These are phyloP conservation scores for Platygyra sinensis DNA, from an alignment of 64 coral and sea anemone species.

Conservation along the genomic window DNA sequence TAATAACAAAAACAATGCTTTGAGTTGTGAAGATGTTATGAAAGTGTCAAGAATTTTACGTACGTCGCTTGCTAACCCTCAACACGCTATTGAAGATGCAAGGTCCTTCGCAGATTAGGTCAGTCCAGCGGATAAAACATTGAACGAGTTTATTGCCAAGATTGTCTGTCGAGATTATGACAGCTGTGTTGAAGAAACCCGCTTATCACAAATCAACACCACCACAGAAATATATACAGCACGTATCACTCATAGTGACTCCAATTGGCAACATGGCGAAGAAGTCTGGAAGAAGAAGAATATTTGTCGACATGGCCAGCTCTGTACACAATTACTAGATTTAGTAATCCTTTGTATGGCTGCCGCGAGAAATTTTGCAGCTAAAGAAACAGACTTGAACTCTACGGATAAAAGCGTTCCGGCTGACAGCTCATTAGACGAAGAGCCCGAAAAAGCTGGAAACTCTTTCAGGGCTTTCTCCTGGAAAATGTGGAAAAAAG, in stretches of 20 bases:
- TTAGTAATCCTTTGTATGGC: conserved; percentile 8
- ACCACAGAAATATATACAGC: neutral
- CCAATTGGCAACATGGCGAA: neutral
- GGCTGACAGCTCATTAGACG: neutral
- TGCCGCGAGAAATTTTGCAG: neutral
- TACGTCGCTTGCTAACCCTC: neutral
- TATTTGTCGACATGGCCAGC: neutral
- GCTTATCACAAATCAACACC: neutral
- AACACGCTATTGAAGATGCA: neutral
- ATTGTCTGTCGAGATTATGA: neutral
- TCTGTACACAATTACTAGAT: conserved; percentile 33
- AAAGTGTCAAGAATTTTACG: neutral
- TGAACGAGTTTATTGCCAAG: conserved; percentile 17
- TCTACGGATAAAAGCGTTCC: neutral
- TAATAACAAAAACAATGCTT: neutral
- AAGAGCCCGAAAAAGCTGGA: neutral
- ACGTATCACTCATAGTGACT: neutral
- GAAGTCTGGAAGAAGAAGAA: neutral
- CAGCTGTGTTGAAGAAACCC: neutral
- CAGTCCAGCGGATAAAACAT: neutral
- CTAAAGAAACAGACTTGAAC: neutral
- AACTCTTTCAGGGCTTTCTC: neutral
- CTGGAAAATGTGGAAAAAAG: neutral
- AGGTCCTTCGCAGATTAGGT: neutral
- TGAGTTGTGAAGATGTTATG: conserved; percentile 14